Percentiles rank a stretch among this genome's conserved stretches.
These are phyloP conservation scores for Macropodus opercularis DNA, from an alignment of 2,797 vertebrate species.

Conservation along the genomic window DNA sequence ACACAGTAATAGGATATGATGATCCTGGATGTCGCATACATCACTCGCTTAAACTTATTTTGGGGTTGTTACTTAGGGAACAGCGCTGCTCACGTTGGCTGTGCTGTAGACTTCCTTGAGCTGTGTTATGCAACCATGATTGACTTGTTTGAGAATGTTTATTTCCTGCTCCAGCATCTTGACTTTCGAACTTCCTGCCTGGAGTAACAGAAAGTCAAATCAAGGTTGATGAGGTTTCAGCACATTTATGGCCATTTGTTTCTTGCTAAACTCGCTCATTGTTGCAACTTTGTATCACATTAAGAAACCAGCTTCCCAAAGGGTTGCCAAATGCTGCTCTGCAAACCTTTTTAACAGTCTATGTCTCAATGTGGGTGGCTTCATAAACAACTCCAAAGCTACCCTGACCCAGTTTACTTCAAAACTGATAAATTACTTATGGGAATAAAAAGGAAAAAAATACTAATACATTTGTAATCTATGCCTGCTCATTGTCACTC, in stretches of 20 bases:
- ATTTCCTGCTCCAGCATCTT: constrained; percentile 87
- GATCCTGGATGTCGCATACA: constrained; percentile 17
- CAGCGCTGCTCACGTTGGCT: constrained; percentile 79
- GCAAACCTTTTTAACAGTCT: constrained; percentile 86
- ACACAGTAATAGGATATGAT: constrained; percentile 18
- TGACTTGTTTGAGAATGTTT: constrained; percentile 86
- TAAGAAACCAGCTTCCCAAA: constrained; percentile 29
- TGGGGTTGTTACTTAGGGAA: constrained; percentile 15
- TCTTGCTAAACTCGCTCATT: constrained; percentile 23
- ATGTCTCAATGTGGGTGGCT: constrained; percentile 82
- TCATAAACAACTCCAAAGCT: constrained; percentile 88
- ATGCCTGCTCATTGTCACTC: constrained; percentile 45
- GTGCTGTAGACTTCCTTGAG: constrained; percentile 88
- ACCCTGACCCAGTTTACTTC: constrained; percentile 86
- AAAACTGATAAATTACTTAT: constrained; percentile 86
- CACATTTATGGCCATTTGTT: constrained; percentile 11
- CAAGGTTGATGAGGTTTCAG: constrained; percentile 16
- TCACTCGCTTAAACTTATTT: constrained; percentile 20
- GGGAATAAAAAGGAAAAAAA: constrained; percentile 52
- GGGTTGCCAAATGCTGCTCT: constrained; percentile 75
- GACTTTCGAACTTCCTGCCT: constrained; percentile 88
- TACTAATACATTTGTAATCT: constrained; percentile 55
- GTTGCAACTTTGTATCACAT: constrained; percentile 35
- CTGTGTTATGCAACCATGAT: constrained; percentile 87
- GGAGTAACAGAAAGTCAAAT: constrained; percentile 50